These are phyloP conservation scores for Meriones psammophilus DNA, from an alignment of 2,797 vertebrate genomes.

Conservation along the genomic window DNA sequence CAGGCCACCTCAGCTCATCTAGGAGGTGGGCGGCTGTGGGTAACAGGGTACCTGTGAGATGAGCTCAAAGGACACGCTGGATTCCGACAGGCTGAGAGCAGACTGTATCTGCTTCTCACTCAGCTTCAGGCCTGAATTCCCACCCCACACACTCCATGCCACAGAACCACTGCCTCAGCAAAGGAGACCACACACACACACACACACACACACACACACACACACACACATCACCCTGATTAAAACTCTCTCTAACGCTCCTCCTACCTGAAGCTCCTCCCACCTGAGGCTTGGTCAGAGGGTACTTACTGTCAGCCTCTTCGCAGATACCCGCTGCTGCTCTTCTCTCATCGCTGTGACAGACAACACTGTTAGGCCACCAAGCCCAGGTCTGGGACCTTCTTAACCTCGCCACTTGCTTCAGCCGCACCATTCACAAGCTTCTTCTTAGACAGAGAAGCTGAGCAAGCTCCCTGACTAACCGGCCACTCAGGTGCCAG, in stretches of 20 bases:
- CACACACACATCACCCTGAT: not conserved
- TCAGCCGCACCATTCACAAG: fast-evolving
- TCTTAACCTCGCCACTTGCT: too few relatives aligned
- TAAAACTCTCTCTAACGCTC: not conserved
- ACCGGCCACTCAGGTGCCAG: not conserved
- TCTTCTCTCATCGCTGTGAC: not conserved
- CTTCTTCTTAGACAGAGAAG: not conserved
- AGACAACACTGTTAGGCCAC: not conserved
- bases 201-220: too few relatives aligned
- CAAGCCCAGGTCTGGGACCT: not conserved
- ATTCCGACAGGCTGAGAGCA: not conserved
- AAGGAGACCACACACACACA: not conserved
- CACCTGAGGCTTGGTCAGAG: not conserved
- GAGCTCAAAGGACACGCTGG: not conserved
- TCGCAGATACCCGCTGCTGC: not conserved
- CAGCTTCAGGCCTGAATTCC: not conserved
- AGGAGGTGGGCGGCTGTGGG: not conserved
- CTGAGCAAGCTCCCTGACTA: too few relatives aligned
- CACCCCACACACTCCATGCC: too few relatives aligned
- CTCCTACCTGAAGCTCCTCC: not conserved
- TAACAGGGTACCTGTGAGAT: not conserved
- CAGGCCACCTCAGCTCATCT: not conserved
- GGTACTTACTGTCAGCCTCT: not conserved
- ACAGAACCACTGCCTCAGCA: not conserved
- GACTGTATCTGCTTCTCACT: not conserved